phyloP scores from a whole-genome alignment of 1,140 invertebrate species.

The Vanessa atalanta region DNA sequence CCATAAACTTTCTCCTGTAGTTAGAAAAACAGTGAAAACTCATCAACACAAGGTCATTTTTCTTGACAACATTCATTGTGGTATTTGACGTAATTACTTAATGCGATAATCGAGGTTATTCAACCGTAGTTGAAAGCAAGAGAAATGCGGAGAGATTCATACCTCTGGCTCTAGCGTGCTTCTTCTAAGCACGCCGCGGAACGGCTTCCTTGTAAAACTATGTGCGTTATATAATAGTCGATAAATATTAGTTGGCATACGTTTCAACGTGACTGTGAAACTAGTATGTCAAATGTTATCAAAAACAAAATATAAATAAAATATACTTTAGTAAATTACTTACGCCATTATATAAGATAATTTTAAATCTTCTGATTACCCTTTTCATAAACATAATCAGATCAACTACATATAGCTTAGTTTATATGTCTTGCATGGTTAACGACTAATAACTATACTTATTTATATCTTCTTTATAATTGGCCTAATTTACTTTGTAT shows the following conservation, averaged over 20 bases:
- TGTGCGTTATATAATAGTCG: background rate
- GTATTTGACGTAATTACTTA: conserved; percentile 32
- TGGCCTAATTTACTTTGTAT: too few relatives aligned
- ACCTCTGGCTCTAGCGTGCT: conserved; percentile 41
- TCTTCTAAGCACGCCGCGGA: conserved; percentile 21
- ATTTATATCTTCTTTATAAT: too few relatives aligned
- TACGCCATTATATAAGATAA: too few relatives aligned
- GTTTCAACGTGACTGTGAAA: too few relatives aligned
- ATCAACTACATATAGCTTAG: too few relatives aligned
- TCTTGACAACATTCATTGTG: conserved; percentile 12
- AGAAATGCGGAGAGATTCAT: conserved; percentile 67
- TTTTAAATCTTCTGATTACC: too few relatives aligned
- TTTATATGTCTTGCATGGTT: too few relatives aligned
- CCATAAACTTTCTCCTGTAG: background rate
- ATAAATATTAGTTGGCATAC: background rate
- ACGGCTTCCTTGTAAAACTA: conserved; percentile 12
- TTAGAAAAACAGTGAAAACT: conserved; percentile 15
- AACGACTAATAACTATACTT: too few relatives aligned
- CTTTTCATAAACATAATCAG: too few relatives aligned
- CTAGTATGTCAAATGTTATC: too few relatives aligned
- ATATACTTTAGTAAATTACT: too few relatives aligned
- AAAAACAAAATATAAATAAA: too few relatives aligned
- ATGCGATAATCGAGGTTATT: conserved; percentile 50
- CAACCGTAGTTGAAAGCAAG: conserved; percentile 61
- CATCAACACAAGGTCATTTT: conserved; percentile 15